Conservation (phyloP, 2,888 invertebrate species). For the Chalcosyrphus nemorum region DNA sequence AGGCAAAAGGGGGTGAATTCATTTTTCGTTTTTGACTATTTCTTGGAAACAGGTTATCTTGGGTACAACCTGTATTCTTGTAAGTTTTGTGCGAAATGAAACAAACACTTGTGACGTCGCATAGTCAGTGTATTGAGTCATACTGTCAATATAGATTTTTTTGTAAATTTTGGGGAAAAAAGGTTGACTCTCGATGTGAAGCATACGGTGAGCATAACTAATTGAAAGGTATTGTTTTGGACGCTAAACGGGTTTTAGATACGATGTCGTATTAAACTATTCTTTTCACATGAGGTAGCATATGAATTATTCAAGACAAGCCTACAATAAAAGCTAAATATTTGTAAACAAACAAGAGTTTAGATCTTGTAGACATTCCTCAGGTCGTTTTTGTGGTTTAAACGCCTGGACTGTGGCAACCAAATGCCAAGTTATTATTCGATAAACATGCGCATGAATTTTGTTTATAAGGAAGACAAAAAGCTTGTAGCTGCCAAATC, state of each 20-base stretch:
- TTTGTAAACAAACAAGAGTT: not conserved
- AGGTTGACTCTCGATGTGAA: not conserved
- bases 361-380: not conserved
- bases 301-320: not conserved
- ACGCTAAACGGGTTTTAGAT: not conserved
- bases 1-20: not conserved
- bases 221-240: not conserved
- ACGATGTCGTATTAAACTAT: not conserved
- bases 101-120: not conserved
- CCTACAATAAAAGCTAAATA: not conserved
- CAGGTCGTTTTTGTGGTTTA: no score
- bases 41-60: constrained; percentile 9
- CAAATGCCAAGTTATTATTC: no score
- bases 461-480: no score
- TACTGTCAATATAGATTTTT: not conserved
- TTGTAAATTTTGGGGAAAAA: not conserved
- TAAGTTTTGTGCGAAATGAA: not conserved
- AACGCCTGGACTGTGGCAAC: no score
- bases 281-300: not conserved
- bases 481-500: no score
- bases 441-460: no score
- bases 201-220: not conserved
- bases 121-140: not conserved
- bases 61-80: not conserved
- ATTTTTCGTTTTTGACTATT: not conserved